A percentile compares a stretch with the other conserved stretches of the same genome.
phyloP scores from a whole-genome alignment of 2,113 vertebrate genomes.

The Galbula dea region DNA sequence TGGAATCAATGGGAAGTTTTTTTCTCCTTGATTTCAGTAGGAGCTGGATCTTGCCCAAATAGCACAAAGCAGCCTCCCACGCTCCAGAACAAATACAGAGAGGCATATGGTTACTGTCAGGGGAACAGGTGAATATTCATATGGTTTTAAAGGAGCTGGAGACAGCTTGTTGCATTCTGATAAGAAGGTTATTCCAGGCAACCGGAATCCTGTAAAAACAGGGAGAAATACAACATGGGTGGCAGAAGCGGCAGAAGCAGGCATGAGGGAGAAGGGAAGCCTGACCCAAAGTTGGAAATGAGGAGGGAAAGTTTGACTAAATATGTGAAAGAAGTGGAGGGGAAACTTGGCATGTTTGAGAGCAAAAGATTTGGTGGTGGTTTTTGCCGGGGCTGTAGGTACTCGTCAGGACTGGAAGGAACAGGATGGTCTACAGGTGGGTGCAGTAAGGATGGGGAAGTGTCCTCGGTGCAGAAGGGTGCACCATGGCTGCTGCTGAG shows the following conservation, averaged over 20 bases:
- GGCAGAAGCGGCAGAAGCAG: background rate
- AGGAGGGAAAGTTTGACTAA: background rate
- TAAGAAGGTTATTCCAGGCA: slow-evolving; percentile 27
- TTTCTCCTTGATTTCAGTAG: background rate
- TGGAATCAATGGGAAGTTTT: slow-evolving; percentile 12
- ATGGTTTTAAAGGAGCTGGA: slow-evolving; percentile 16
- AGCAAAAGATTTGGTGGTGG: background rate
- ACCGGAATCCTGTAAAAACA: background rate
- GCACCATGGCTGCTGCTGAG: background rate
- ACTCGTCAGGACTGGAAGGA: background rate
- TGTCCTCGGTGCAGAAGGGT: background rate
- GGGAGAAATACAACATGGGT: background rate
- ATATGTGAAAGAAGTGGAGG: background rate
- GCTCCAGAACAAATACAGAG: background rate
- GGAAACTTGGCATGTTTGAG: background rate
- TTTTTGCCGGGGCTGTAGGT: background rate
- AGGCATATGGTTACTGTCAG: slow-evolving; percentile 56
- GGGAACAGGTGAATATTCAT: slow-evolving; percentile 51
- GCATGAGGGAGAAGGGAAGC: background rate
- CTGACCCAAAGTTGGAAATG: background rate
- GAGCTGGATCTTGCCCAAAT: slow-evolving; percentile 54
- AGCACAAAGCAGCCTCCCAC: background rate
- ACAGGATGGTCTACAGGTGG: no score
- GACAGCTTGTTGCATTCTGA: slow-evolving; percentile 11
- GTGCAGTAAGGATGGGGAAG: background rate